Evolutionary conservation across 2,113 vertebrate species (phyloP), one percentile per base, ranked within the genome.

Genomic region (Indri indri): DNA sequence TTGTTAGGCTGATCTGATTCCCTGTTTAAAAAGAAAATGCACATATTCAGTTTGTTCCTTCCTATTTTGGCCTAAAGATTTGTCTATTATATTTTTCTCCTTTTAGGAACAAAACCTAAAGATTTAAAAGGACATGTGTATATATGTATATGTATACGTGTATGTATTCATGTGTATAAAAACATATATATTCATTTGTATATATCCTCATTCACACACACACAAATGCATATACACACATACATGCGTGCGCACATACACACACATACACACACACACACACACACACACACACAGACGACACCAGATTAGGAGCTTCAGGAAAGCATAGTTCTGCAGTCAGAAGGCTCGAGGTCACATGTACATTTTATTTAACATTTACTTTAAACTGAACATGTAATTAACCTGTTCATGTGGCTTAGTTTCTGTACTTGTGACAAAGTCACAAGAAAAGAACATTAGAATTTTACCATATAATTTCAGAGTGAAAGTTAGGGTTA

Each of bases 1-100:
- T 98, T 98, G 97, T 98, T 98, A 97, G 95, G 80, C 96, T 97
- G 97, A 97, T 98, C 93, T 95, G 97, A 96, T 94, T 97, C 96
- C 94, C 93, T 96, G 61, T 96, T 98, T 95, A 97, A 97, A 96
- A 96, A 93, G 94, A 96, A 97, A 96, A 97, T 76, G 86, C 74
- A 94, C 91, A 93, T 89, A 96, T 93, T 96, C 63, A n/a, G 70
- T 96, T 95, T 96, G 94, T 94, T 93, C 84, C 88, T 95, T 91
- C 37, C 82, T 94, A 86, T 94, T 96, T 95, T 47, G 8, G 6
- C 50, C 79, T 79, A 77, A 82, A 32, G 79, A 93, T 88, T 71
- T 85, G 77, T 94, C 73, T 94, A 61, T 91, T 79, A 73, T 71
- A 65, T 88, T 85, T 94, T 94, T 94, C 34, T 87, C 23, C 47